Evolutionary conservation across 2,797 vertebrate species (phyloP).

Genomic region (Merluccius polli): DNA sequence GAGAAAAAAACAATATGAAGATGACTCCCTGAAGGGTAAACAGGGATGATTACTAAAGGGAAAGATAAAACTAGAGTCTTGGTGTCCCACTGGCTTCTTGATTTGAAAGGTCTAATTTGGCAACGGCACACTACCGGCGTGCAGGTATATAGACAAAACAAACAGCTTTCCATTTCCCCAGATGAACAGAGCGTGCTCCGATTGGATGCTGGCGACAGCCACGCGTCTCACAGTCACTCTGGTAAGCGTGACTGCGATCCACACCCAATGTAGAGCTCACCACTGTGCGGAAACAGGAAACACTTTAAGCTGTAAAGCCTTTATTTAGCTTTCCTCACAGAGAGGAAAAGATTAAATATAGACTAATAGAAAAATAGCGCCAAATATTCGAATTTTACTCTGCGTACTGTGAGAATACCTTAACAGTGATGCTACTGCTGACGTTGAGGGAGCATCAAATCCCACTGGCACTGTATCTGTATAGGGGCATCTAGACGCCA

Average conservation of each 20-base stretch:
- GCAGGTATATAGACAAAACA: constrained; percentile 75
- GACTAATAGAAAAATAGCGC: constrained; percentile 8
- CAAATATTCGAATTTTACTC: not conserved
- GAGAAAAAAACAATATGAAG: constrained; percentile 61
- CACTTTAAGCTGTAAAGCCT: constrained; percentile 47
- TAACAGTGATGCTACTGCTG: not conserved
- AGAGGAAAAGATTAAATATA: constrained; percentile 32
- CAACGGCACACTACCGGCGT: constrained; percentile 72
- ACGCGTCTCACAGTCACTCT: constrained; percentile 54
- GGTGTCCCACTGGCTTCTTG: constrained; percentile 74
- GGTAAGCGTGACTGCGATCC: constrained; percentile 59
- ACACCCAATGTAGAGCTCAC: constrained; percentile 52
- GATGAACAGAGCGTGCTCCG: constrained; percentile 67
- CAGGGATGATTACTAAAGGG: constrained; percentile 80
- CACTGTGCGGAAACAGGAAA: constrained; percentile 56
- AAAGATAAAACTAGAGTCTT: constrained; percentile 72
- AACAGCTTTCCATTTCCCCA: constrained; percentile 66
- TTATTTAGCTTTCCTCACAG: constrained; percentile 29
- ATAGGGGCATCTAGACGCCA: too few relatives aligned
- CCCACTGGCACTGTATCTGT: not conserved
- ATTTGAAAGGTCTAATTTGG: constrained; percentile 83
- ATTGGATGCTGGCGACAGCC: constrained; percentile 60
- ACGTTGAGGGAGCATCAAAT: not conserved
- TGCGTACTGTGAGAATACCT: not conserved
- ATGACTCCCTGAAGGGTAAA: constrained; percentile 80